These are phyloP conservation scores for Strigops habroptila DNA, from an alignment of 2,113 vertebrate species.

Conservation along the genomic window DNA sequence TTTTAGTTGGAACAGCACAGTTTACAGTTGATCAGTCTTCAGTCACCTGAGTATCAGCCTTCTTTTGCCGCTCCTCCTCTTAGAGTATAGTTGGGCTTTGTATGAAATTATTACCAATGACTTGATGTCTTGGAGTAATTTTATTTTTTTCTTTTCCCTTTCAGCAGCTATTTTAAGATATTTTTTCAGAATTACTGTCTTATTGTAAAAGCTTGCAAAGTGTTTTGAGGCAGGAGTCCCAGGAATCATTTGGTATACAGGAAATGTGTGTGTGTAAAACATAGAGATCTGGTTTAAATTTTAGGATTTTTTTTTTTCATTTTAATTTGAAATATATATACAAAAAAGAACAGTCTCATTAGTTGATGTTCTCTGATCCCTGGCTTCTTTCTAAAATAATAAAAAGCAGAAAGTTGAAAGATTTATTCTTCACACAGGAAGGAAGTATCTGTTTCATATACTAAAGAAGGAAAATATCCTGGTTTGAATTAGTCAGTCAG, in stretches of 20 bases:
- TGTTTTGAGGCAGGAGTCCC: neutral
- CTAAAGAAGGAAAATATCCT: slow-evolving; percentile 33
- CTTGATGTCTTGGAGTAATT: neutral
- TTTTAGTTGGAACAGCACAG: neutral
- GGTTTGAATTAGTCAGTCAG: slow-evolving; percentile 37
- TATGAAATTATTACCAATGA: neutral
- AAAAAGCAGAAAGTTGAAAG: slow-evolving; percentile 29
- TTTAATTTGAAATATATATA: slow-evolving; percentile 48
- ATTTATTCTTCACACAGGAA: slow-evolving; percentile 31
- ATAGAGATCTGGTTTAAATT: slow-evolving; percentile 33
- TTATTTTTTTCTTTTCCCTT: neutral
- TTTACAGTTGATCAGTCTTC: neutral
- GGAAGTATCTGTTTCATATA: slow-evolving; percentile 32
- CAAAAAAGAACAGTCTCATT: slow-evolving; percentile 28
- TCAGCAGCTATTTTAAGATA: neutral
- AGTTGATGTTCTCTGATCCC: slow-evolving; percentile 36
- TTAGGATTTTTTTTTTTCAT: neutral
- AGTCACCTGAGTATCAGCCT: neutral
- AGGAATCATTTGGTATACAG: neutral
- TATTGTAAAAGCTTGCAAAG: neutral
- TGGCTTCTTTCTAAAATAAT: slow-evolving; percentile 57
- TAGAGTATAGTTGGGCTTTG: neutral
- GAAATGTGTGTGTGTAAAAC: slow-evolving; percentile 25
- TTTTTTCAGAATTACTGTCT: neutral
- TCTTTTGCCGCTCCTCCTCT: neutral